Base-by-base conservation (phyloP, 2,888 invertebrate genomes). In the Orthonychiurus folsomi region DNA sequence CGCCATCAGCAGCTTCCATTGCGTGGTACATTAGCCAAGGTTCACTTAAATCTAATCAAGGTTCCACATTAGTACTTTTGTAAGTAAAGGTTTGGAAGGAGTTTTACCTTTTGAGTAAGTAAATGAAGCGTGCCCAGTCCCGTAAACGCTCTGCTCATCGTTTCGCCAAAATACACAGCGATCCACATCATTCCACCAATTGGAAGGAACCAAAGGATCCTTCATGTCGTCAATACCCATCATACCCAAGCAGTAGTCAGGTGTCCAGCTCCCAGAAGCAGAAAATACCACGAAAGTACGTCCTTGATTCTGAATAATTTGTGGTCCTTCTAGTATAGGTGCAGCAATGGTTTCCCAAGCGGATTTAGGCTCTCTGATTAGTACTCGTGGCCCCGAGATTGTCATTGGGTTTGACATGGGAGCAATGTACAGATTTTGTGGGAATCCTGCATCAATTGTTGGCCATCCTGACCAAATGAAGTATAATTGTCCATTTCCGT, bases 11-110 rank as follows among this genome's bases (percentile, higher is more conserved):
- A 25, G 54, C 54, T 20, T 60, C 61, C 73, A 73, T 73, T 1
- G 69, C 73, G 48, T 73, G 73, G 47, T 71, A 73, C 3, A 70
- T 64, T 18, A 73, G 66, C 69, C 69, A 71, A 1, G 66, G 63
- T 25, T 73, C 73, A 5, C 59, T 61, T 20, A 62, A 57, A 64
- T 73, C 72, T 70, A 50, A 5, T 15, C 37, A 37, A 37, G 37
- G 37, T 37, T 37, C 37, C n/a, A n/a, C n/a, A n/a, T n/a, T n/a
- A n/a, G n/a, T n/a, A n/a, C n/a, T n/a, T n/a, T n/a, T n/a, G n/a
- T n/a, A n/a, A n/a, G n/a, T n/a, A n/a, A n/a, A n/a, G n/a, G n/a
- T 37, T 37, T 37, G 5, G 37, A 52, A 5, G 3, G 3, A 3
- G 3, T 9, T 21, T 56, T 25, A 56, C 56, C 56, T 24, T 15